Conservation (phyloP, 2,797 vertebrate genomes). For the Sardinella longiceps region DNA sequence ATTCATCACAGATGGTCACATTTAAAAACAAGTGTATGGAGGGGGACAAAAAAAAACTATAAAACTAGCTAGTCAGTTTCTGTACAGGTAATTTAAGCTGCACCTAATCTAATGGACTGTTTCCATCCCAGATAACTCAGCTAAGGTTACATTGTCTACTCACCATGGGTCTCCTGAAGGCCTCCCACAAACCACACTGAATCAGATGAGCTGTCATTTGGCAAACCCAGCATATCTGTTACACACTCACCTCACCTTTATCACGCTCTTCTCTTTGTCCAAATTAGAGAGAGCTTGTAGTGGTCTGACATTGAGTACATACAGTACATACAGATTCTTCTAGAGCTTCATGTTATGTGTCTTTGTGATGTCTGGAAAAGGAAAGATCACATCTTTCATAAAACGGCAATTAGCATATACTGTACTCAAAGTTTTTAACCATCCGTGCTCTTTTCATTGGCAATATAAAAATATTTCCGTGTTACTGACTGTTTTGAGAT, state of each 20-base stretch:
- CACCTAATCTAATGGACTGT: constrained; percentile 20
- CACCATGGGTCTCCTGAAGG: background rate
- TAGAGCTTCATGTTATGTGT: background rate
- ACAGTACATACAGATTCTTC: background rate
- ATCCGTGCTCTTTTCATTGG: background rate
- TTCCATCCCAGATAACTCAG: background rate
- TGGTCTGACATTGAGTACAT: background rate
- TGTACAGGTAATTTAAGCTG: constrained; percentile 10
- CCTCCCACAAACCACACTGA: background rate
- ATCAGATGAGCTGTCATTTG: constrained; percentile 5
- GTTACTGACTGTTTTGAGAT: background rate
- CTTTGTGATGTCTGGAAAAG: background rate
- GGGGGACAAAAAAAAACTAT: background rate
- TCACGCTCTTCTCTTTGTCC: background rate
- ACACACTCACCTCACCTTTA: background rate
- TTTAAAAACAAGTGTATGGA: background rate
- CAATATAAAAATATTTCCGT: background rate
- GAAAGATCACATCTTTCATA: background rate
- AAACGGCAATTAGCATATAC: background rate
- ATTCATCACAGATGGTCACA: background rate
- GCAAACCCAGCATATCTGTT: background rate
- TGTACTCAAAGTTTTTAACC: background rate
- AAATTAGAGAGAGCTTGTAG: background rate
- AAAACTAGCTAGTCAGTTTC: background rate
- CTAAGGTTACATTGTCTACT: constrained; percentile 2